Conservation (phyloP, 2,797 vertebrate genomes). For the Rhinichthys osculus region DNA sequence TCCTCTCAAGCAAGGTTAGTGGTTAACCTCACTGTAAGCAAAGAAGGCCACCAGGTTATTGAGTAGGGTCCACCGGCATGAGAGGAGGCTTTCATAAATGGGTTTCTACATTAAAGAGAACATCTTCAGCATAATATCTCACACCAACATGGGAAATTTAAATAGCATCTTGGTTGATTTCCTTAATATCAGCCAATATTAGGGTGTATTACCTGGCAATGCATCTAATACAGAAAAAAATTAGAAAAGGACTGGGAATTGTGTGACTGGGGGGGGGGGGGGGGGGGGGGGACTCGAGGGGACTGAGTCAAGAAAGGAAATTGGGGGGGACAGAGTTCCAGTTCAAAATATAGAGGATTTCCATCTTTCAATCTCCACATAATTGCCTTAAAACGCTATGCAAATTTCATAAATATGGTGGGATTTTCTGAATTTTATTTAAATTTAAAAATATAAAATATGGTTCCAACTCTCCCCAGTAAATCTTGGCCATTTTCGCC, state of each 20-base stretch:
- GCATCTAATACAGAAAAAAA: not conserved
- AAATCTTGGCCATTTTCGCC: not conserved
- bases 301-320: too few species aligned
- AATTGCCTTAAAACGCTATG: not conserved
- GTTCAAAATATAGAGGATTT: too few species aligned
- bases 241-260: too few species aligned
- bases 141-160: not conserved
- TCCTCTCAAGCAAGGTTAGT: constrained; percentile 29
- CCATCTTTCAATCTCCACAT: not conserved
- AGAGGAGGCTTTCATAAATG: constrained; percentile 6
- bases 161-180: not conserved
- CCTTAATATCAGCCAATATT: not conserved
- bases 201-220: not conserved
- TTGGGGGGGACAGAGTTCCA: too few species aligned
- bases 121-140: constrained; percentile 5
- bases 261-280: too few species aligned
- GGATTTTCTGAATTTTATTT: not conserved
- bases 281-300: too few species aligned
- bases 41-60: constrained; percentile 30
- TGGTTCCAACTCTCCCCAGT: not conserved
- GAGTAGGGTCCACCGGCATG: not conserved
- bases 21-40: constrained; percentile 43
- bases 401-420: not conserved
- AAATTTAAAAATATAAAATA: not conserved
- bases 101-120: not conserved